Base-by-base conservation (phyloP, 2,113 vertebrate genomes). In the Poicephalus meyeri region DNA sequence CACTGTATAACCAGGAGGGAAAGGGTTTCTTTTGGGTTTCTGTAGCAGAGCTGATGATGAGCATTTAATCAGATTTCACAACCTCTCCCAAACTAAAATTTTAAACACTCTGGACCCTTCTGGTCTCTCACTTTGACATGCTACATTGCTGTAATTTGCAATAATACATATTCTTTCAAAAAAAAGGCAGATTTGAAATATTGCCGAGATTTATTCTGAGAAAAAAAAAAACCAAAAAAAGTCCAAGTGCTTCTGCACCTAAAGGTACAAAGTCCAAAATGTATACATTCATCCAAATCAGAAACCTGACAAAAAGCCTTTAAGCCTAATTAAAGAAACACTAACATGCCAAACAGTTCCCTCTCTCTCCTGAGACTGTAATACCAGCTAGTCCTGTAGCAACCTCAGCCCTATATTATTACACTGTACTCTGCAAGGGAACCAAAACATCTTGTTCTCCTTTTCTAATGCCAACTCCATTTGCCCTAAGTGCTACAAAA, bases 391-490 rank as follows among this genome's bases (percentile, higher is more conserved):
- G 10, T 42, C 61, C 26, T 68, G 17, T 6, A 13, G 12, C 26
- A 47, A 1, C 21, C 24, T 66, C 80, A 25, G 29, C 21, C 63
- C 33, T 21, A 2, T 16, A 42, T 58, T 5, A 28, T 39, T 8
- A 16, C 9, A 3, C 39, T 10, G 17, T n/a, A 11, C 31, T 72
- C 35, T 61, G 53, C 60, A 44, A 47, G 20, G 19, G 5, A 86
- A 19, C 13, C 50, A 64, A 63, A 58, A 2, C 42, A 41, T 2
- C 56, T 46, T 12, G 25, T 52, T 63, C 42, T 35, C 25, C 13
- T 8, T 17, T 16, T 15, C 31, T 10, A 25, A 13, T 0, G 33
- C 4, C 1, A 39, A 7, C 16, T 13, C 26, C 50, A 9, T 8
- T 9, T 10, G 16, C 49, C 61, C 26, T 3, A 5, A 1, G 2